A percentile compares a stretch with the other conserved stretches of the same genome.
Evolutionary conservation across 2,888 invertebrate species (phyloP).

Genomic region (Malachius bipustulatus): DNA sequence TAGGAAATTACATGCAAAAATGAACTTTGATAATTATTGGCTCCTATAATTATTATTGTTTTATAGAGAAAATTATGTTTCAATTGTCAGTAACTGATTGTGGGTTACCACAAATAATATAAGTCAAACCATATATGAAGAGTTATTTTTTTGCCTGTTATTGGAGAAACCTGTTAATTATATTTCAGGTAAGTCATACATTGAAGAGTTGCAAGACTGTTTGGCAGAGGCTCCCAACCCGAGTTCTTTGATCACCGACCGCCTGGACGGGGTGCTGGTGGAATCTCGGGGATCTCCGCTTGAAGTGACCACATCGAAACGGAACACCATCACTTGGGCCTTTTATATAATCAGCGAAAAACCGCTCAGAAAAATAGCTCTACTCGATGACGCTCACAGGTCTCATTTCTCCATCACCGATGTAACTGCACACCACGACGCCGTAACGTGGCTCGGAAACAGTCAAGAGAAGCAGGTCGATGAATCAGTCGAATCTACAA

Average conservation of each 20-base stretch:
- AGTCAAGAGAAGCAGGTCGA: slow-evolving; percentile 42
- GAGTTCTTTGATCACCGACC: no score
- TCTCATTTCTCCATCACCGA: slow-evolving; percentile 52
- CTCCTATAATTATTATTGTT: no score
- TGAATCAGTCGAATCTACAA: slow-evolving; percentile 23
- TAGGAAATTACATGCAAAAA: neutral
- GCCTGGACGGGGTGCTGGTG: no score
- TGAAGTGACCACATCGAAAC: slow-evolving; percentile 48
- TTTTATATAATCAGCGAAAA: slow-evolving; percentile 44
- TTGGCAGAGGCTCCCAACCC: slow-evolving; percentile 49
- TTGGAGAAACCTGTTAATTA: no score
- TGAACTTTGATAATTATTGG: neutral
- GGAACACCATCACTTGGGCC: slow-evolving; percentile 48
- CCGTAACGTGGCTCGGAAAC: slow-evolving; percentile 26
- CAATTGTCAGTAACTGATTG: no score
- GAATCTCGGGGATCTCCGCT: no score
- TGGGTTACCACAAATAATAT: no score
- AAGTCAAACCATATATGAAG: no score
- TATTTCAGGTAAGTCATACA: slow-evolving; percentile 35
- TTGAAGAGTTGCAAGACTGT: slow-evolving; percentile 53
- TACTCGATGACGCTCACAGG: slow-evolving; percentile 58
- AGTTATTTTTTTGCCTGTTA: no score
- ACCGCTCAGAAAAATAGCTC: slow-evolving; percentile 47
- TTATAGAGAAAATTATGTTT: no score
- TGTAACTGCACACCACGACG: slow-evolving; percentile 29